Conservation (phyloP, 2,113 vertebrate species). For the Isichthys henryi region DNA sequence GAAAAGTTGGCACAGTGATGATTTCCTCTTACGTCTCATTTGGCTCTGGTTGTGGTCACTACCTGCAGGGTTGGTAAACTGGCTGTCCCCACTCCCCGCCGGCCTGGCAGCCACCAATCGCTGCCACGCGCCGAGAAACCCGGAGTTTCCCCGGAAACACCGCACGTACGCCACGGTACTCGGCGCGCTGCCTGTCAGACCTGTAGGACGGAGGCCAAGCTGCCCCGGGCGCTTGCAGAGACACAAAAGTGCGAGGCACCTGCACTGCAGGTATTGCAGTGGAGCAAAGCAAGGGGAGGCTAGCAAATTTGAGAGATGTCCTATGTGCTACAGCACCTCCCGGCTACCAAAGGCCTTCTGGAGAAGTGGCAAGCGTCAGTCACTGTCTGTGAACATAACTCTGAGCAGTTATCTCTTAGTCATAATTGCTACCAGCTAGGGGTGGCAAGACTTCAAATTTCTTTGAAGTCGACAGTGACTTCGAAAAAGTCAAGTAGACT, state of each 20-base stretch:
- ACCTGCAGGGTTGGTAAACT: not conserved
- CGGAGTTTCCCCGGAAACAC: not conserved
- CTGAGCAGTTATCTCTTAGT: not conserved
- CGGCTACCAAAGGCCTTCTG: not conserved
- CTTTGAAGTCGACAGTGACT: not conserved
- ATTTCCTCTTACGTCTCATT: not conserved
- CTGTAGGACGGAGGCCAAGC: not conserved
- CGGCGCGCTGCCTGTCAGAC: not conserved
- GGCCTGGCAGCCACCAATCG: not conserved
- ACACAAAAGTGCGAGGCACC: not conserved
- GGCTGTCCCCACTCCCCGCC: not conserved
- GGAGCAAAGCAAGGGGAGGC: not conserved
- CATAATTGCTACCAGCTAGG: not conserved
- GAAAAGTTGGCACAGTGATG: not conserved
- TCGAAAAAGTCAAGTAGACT: not conserved
- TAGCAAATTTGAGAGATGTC: not conserved
- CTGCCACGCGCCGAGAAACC: not conserved
- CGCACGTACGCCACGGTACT: not conserved
- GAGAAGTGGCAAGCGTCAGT: not conserved
- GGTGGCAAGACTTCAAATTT: not conserved
- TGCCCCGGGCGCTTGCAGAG: not conserved
- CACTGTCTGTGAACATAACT: not conserved
- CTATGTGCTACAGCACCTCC: not conserved
- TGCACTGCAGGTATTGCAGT: not conserved
- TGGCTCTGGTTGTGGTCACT: not conserved